Conservation (phyloP, 2,888 invertebrate genomes). For the Cataglyphis cursor region DNA sequence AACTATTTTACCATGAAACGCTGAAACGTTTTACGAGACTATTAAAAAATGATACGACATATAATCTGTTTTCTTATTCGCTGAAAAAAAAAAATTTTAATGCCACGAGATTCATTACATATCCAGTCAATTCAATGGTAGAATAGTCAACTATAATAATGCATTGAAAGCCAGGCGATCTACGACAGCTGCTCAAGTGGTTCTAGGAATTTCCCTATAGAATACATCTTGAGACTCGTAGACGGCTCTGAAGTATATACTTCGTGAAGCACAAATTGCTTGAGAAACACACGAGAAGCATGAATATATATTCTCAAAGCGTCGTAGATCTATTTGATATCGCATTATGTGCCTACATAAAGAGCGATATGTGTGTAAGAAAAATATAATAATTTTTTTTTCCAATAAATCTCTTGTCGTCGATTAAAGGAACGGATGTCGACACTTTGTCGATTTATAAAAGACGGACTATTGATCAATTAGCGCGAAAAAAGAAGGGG, state of each 20-base stretch:
- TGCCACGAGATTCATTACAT: slow-evolving; percentile 63
- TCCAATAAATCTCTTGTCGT: background rate
- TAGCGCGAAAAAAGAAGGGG: background rate
- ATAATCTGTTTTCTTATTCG: slow-evolving; percentile 36
- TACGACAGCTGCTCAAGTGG: slow-evolving; percentile 62
- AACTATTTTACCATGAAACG: slow-evolving; percentile 42
- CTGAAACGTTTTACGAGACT: slow-evolving; percentile 4
- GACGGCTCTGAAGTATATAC: slow-evolving; percentile 61
- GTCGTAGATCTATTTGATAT: background rate
- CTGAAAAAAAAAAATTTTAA: slow-evolving; percentile 60
- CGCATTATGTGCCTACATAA: background rate
- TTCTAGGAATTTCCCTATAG: slow-evolving; percentile 63
- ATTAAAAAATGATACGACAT: background rate
- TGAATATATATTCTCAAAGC: slow-evolving; percentile 13
- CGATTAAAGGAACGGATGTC: background rate
- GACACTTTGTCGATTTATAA: background rate
- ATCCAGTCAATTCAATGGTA: slow-evolving; percentile 67
- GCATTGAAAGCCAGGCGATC: slow-evolving; percentile 68
- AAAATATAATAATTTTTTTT: background rate
- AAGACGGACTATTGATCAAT: background rate
- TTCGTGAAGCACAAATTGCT: slow-evolving; percentile 34
- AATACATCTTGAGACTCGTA: slow-evolving; percentile 54
- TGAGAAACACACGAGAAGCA: slow-evolving; percentile 34
- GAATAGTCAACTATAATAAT: slow-evolving; percentile 59
- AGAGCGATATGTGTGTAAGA: background rate